phyloP scores from a whole-genome alignment of 2,113 vertebrate species.

The Takifugu bimaculatus region DNA sequence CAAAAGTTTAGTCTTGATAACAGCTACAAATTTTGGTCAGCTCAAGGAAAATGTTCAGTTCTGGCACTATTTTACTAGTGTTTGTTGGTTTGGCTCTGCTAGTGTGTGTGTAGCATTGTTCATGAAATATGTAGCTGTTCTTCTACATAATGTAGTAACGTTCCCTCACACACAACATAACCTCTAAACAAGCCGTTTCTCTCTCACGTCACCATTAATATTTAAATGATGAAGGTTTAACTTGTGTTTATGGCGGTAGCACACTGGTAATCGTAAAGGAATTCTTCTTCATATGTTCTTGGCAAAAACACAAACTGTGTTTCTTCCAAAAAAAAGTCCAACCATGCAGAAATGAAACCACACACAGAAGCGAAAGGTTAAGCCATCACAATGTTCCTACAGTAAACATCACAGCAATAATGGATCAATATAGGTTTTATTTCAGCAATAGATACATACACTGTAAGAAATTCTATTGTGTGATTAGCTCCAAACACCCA shows the following conservation, averaged over 20 bases:
- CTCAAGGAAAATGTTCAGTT: slow-evolving; percentile 31
- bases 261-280: no score
- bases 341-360: slow-evolving; percentile 16
- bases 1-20: neutral
- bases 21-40: slow-evolving; percentile 27
- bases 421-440: slow-evolving; percentile 94
- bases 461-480: slow-evolving; percentile 86
- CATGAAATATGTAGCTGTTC: slow-evolving; percentile 66
- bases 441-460: slow-evolving; percentile 96
- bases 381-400: neutral
- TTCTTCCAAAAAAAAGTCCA: neutral
- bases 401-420: slow-evolving; percentile 3
- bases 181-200: slow-evolving; percentile 21
- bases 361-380: neutral
- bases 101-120: slow-evolving; percentile 7
- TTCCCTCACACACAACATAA: slow-evolving; percentile 24
- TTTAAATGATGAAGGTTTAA: slow-evolving; percentile 1
- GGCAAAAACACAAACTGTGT: neutral
- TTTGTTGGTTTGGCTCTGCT: slow-evolving; percentile 6
- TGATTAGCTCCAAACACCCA: slow-evolving; percentile 60
- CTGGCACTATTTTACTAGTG: slow-evolving; percentile 24
- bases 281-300: no score
- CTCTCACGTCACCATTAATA: neutral
- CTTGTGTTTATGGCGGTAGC: slow-evolving; percentile 7
- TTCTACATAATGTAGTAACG: slow-evolving; percentile 67